Evolutionary conservation across 1,140 invertebrate genomes (phyloP).

Genomic region (Aphelinus atriplicis): DNA sequence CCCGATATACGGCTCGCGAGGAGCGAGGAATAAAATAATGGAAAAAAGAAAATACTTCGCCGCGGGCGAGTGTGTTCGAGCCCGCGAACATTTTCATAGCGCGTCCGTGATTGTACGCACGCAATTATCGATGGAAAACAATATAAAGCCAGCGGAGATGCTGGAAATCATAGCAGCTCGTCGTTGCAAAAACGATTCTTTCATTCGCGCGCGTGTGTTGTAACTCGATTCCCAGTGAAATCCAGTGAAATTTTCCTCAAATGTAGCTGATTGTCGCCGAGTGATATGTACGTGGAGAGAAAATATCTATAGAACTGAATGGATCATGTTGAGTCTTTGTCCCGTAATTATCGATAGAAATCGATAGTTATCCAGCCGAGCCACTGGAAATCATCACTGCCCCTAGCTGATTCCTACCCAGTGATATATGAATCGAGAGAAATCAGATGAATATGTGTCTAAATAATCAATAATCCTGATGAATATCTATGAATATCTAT

Average conservation of each 20-base stretch:
- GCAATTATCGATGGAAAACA: slow-evolving; percentile 9
- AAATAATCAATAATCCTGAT: too few relatives aligned
- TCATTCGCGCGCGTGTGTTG: neutral
- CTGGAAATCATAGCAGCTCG: too few relatives aligned
- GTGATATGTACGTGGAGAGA: neutral
- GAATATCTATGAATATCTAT: too few relatives aligned
- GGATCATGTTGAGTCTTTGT: slow-evolving; percentile 30
- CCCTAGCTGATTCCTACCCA: too few relatives aligned
- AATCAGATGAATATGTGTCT: too few relatives aligned
- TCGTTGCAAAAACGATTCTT: neutral
- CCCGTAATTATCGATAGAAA: too few relatives aligned
- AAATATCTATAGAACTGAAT: slow-evolving; percentile 17
- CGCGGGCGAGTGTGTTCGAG: neutral
- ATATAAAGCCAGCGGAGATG: neutral
- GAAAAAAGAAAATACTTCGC: neutral
- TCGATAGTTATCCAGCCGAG: too few relatives aligned
- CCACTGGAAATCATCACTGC: too few relatives aligned
- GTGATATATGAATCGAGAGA: too few relatives aligned
- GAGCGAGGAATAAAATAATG: neutral
- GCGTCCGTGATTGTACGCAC: slow-evolving; percentile 12
- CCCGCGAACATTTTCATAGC: slow-evolving; percentile 22
- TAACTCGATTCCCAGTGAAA: too few relatives aligned
- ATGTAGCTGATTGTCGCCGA: too few relatives aligned
- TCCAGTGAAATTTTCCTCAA: too few relatives aligned
- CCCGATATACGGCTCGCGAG: slow-evolving; percentile 13